Base-by-base conservation (phyloP, 2,113 vertebrate species). In the Donacobius atricapilla region DNA sequence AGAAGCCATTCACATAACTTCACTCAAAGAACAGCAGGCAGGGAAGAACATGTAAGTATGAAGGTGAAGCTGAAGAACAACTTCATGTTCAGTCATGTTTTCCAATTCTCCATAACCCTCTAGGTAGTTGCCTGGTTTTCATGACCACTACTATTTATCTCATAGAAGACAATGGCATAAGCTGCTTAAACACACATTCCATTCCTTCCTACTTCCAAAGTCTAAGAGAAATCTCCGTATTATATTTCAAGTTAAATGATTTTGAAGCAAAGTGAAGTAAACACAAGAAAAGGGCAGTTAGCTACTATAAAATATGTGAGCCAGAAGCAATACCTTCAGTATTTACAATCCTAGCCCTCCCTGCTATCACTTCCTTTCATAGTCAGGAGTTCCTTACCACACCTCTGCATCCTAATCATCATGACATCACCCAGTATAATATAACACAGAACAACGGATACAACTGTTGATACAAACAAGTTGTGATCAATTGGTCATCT, bases 271-370 rank as follows among this genome's bases (percentile, higher is more conserved):
- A 76, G 11, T 24, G 5, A 71, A 85, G 3, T 16, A 35, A 70
- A 64, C 1, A 9, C 11, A 42, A 19, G 77, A 84, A 11, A 69
- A 73, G 35, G 19, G 31, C 24, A 58, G 18, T 3, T 37, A 54
- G 2, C 35, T 47, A 39, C 16, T 35, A 11, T 70, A 65, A 53
- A 63, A 23, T 22, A 64, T 0, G 0, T 35, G 30, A 69, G 27
- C 9, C 30, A 56, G 23, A 72, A 28, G 44, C 14, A 93, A 22
- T 40, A 69, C 18, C 16, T 57, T 21, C 61, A 20, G 24, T 72
- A 58, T 20, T 65, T 40, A 39, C 0, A 1, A 51, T 24, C 3
- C 13, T 13, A 8, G 2, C 2, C 6, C 3, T 2, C 7, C 20
- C 37, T 19, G 10, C 27, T 20, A 63, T 7, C 40, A 40, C 3